Evolutionary conservation across 1,140 invertebrate species (phyloP).

Genomic region (Drosophila punjabiensis): DNA sequence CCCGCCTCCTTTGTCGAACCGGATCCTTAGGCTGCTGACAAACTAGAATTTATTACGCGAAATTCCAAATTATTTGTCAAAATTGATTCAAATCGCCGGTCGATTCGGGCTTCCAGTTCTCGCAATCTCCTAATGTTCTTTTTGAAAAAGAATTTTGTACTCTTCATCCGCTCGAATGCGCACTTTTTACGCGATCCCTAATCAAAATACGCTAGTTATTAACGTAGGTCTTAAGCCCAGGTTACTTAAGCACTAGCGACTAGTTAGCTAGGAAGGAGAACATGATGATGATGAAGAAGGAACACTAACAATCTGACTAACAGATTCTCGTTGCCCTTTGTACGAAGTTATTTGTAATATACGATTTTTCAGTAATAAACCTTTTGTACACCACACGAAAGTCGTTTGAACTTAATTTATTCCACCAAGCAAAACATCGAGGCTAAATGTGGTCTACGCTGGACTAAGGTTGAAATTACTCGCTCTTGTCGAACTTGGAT

Average conservation of each 20-base stretch:
- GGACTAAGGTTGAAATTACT: constrained; percentile 57
- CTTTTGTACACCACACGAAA: constrained; percentile 11
- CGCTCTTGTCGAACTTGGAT: constrained; percentile 88
- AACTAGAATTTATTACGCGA: constrained; percentile 26
- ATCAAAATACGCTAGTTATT: constrained; percentile 59
- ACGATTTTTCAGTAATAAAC: constrained; percentile 46
- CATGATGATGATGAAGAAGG: neutral
- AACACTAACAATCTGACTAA: constrained; percentile 28
- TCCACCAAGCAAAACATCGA: constrained; percentile 61
- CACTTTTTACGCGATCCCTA: constrained; percentile 66
- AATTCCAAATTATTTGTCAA: constrained; percentile 54
- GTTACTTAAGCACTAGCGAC: constrained; percentile 54
- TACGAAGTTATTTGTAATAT: constrained; percentile 55
- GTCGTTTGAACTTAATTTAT: constrained; percentile 65
- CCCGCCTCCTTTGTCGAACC: constrained; percentile 96
- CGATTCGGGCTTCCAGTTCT: constrained; percentile 69
- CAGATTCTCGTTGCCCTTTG: constrained; percentile 22
- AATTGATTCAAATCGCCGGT: constrained; percentile 58
- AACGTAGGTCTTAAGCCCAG: constrained; percentile 27
- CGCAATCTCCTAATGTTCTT: constrained; percentile 46
- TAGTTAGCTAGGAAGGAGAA: constrained; percentile 48
- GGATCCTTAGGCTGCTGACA: constrained; percentile 59
- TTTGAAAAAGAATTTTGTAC: constrained; percentile 58
- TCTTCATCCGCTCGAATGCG: constrained; percentile 50
- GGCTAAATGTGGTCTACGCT: constrained; percentile 27